Percentiles rank a stretch among this genome's conserved stretches.
phyloP scores from a whole-genome alignment of 2,888 invertebrate genomes.

The Papilio protenor region DNA sequence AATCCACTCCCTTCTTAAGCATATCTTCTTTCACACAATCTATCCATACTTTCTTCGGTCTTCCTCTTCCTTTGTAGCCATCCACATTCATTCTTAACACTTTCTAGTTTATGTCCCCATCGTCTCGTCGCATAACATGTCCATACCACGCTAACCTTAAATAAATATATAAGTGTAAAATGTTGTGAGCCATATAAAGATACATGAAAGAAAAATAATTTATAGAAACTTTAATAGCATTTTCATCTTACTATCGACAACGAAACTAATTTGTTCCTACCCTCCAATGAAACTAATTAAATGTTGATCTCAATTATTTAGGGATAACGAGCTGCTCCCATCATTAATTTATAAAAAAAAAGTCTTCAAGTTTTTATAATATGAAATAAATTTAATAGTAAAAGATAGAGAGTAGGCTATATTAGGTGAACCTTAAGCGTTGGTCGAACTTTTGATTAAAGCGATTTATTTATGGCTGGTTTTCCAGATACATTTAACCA shows the following conservation, averaged over 20 bases:
- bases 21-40: too few relatives aligned
- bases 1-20: too few relatives aligned
- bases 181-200: background rate
- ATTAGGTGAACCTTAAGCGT: background rate
- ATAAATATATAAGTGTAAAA: too few relatives aligned
- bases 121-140: too few relatives aligned
- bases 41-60: too few relatives aligned
- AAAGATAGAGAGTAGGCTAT: too few relatives aligned
- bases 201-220: background rate
- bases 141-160: too few relatives aligned
- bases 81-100: too few relatives aligned
- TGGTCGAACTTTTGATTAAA: conserved; percentile 72
- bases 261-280: conserved; percentile 38
- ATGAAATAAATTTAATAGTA: too few relatives aligned
- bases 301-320: conserved; percentile 39
- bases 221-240: background rate
- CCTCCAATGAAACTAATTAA: conserved; percentile 41
- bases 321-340: conserved; percentile 32
- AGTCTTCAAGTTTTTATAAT: background rate
- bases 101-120: too few relatives aligned
- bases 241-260: conserved; percentile 24
- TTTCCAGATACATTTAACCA: too few relatives aligned
- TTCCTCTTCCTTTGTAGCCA: too few relatives aligned
- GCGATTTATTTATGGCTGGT: conserved; percentile 59
- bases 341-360: conserved; percentile 32